phyloP scores from a whole-genome alignment of 2,888 invertebrate genomes.

The Morpho achilles region DNA sequence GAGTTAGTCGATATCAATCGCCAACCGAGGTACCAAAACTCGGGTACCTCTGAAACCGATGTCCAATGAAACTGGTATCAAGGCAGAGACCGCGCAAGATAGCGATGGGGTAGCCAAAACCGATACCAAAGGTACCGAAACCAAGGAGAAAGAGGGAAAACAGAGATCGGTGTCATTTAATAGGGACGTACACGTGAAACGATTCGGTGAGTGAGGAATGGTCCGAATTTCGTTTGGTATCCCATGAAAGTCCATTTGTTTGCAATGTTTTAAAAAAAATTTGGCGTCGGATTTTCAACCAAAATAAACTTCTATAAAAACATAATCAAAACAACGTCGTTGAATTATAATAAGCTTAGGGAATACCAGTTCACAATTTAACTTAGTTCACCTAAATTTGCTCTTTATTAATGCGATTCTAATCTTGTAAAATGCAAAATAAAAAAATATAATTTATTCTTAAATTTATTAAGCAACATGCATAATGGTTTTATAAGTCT shows the following conservation, averaged over 20 bases:
- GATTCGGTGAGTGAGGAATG: slow-evolving; percentile 85
- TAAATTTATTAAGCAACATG: background rate
- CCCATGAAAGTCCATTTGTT: slow-evolving; percentile 23
- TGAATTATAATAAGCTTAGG: no score
- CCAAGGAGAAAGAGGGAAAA: slow-evolving; percentile 71
- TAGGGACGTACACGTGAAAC: slow-evolving; percentile 93
- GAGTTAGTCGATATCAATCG: slow-evolving; percentile 33
- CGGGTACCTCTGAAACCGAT: slow-evolving; percentile 66
- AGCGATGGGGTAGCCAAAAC: slow-evolving; percentile 58
- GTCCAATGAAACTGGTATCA: slow-evolving; percentile 66
- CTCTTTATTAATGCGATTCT: no score
- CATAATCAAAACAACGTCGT: no score
- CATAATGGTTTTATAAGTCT: background rate
- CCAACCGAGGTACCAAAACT: slow-evolving; percentile 50
- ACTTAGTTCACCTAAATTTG: no score
- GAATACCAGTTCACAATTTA: no score
- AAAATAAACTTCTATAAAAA: no score
- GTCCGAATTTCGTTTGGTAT: slow-evolving; percentile 23
- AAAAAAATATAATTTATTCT: no score
- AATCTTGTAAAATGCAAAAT: no score
- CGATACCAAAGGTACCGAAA: slow-evolving; percentile 46
- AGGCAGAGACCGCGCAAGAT: slow-evolving; percentile 61
- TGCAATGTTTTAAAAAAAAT: slow-evolving; percentile 11
- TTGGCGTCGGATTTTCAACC: no score
- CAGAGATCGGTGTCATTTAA: slow-evolving; percentile 91